A percentile compares a stretch with the other conserved stretches of the same genome.
Evolutionary conservation across 2,113 vertebrate genomes (phyloP).

Genomic region (Hyla sarda): DNA sequence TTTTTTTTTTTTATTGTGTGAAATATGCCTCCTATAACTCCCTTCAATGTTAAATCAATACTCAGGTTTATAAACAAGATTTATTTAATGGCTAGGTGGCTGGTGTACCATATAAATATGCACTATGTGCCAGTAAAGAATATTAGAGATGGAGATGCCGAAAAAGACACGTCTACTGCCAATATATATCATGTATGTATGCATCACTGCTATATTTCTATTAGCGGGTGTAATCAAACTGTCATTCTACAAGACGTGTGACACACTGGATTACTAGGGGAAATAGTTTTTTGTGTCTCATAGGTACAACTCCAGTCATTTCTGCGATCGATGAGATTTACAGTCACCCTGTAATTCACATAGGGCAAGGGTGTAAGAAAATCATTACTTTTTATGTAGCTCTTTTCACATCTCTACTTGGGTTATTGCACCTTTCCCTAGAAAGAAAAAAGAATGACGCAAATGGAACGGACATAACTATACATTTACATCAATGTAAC

Average conservation of each 20-base stretch:
- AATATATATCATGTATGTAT: constrained; percentile 1
- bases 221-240: not conserved
- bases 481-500: not conserved
- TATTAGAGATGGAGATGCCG: not conserved
- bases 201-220: not conserved
- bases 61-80: not conserved
- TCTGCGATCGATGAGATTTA: not conserved
- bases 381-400: not conserved
- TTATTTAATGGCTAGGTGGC: not conserved
- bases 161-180: not conserved
- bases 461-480: not conserved
- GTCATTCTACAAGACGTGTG: not conserved
- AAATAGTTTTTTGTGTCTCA: not conserved
- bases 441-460: not conserved
- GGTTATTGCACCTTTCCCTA: not conserved
- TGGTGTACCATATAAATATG: not conserved
- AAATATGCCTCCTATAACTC: not conserved
- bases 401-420: not conserved
- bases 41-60: not conserved
- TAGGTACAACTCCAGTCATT: not conserved
- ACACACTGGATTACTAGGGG: not conserved
- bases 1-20: constrained; percentile 2
- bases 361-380: not conserved
- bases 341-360: not conserved
- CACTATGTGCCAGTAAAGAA: not conserved